A percentile compares a stretch with the other conserved stretches of the same genome.
phyloP scores from a whole-genome alignment of 2,888 invertebrate genomes.

The Chydorus sphaericus region DNA sequence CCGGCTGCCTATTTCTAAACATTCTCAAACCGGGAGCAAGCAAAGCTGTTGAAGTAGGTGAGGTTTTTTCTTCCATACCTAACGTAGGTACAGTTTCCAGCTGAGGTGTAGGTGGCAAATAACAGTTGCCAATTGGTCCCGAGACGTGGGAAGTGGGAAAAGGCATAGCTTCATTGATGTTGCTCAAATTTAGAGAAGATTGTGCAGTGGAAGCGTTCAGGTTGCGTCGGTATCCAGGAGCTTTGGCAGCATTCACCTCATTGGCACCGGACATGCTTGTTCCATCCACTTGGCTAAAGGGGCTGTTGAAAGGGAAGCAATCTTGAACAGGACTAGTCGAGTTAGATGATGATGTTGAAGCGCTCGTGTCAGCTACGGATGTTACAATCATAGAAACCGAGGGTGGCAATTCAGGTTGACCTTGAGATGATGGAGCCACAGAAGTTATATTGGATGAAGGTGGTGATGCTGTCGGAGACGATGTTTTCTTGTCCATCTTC shows the following conservation, averaged over 20 bases:
- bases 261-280: constrained; percentile 42
- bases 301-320: constrained; percentile 77
- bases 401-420: no score
- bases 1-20: no score
- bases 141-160: neutral
- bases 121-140: neutral
- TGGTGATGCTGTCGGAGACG: neutral
- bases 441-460: no score
- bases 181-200: no score
- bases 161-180: no score
- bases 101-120: neutral
- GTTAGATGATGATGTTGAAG: constrained; percentile 10
- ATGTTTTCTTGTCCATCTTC: constrained; percentile 11
- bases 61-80: neutral
- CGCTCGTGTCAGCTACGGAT: constrained; percentile 14
- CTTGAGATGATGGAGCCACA: no score
- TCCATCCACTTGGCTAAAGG: constrained; percentile 45
- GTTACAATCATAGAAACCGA: constrained; percentile 12
- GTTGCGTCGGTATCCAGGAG: constrained; percentile 74
- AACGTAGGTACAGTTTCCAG: no score
- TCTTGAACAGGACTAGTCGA: constrained; percentile 39
- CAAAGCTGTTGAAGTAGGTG: neutral
- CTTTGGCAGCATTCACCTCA: constrained; percentile 66
- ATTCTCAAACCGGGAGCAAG: constrained; percentile 13
- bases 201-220: constrained; percentile 8